Conservation (phyloP, 2,113 vertebrate genomes). For the Brienomyrus brachyistius region DNA sequence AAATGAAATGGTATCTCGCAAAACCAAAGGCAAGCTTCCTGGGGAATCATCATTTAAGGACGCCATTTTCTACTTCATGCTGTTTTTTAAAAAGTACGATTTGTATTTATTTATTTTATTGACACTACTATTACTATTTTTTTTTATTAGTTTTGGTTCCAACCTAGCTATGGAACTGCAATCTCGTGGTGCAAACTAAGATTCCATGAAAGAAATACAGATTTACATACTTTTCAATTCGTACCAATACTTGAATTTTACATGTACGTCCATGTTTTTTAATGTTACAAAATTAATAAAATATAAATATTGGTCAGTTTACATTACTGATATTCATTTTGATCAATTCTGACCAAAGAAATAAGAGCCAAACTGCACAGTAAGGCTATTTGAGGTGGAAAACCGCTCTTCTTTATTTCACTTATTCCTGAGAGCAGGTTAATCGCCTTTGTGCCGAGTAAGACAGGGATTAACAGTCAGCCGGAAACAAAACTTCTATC, state of each 20-base stretch:
- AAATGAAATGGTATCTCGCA: slow-evolving; percentile 43
- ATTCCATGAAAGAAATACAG: not conserved
- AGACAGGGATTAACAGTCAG: not conserved
- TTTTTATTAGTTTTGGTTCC: not conserved
- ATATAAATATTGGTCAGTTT: not conserved
- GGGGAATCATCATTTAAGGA: slow-evolving; percentile 30
- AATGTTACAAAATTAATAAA: not conserved
- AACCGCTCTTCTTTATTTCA: not conserved
- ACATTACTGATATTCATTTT: not conserved
- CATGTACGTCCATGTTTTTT: not conserved
- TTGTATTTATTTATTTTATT: not conserved
- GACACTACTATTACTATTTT: not conserved
- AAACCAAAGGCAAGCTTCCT: slow-evolving; percentile 39
- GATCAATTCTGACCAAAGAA: not conserved
- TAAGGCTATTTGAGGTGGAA: not conserved
- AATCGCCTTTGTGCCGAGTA: not conserved
- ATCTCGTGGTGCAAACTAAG: not conserved
- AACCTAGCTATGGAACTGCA: not conserved
- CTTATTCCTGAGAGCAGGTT: not conserved
- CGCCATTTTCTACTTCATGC: not conserved
- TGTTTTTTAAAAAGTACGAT: not conserved
- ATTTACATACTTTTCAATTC: not conserved
- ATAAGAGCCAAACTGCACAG: not conserved
- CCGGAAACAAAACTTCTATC: not conserved
- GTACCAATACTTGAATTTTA: not conserved